phyloP scores from a whole-genome alignment of 2,113 vertebrate species.

The Clarias macrocephalus region DNA sequence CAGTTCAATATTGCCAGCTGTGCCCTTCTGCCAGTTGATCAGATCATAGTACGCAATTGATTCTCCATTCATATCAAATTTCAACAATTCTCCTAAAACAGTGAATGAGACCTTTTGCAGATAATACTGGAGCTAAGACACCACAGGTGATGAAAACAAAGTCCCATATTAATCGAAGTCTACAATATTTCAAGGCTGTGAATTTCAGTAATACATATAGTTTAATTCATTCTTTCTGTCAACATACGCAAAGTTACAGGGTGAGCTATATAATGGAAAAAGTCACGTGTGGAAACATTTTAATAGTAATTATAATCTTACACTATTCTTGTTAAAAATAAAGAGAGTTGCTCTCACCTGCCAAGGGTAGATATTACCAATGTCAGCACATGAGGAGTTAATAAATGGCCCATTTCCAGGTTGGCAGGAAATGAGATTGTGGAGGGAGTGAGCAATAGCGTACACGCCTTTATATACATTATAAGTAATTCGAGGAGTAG shows the following conservation, averaged over 20 bases:
- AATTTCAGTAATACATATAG: background rate
- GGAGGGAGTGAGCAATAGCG: conserved; percentile 62
- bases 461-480: too few species aligned
- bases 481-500: conserved; percentile 63
- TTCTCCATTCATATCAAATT: conserved; percentile 74
- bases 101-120: conserved; percentile 69
- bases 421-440: conserved; percentile 69
- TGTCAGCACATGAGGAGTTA: conserved; percentile 69
- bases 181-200: background rate
- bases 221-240: background rate
- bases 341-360: conserved; percentile 62
- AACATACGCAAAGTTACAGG: background rate
- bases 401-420: conserved; percentile 66
- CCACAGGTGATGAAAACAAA: background rate
- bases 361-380: conserved; percentile 67
- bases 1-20: too few species aligned
- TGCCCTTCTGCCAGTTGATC: too few species aligned
- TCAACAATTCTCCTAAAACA: conserved; percentile 65
- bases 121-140: conserved; percentile 68
- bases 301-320: too few species aligned
- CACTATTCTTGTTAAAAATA: background rate
- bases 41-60: conserved; percentile 73
- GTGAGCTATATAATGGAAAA: background rate
- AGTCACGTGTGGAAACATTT: background rate
- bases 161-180: background rate